Percentiles rank a stretch among this genome's conserved stretches.
These are phyloP conservation scores for Lasioglossum zephyrum DNA, from an alignment of 2,888 invertebrate genomes.

Conservation along the genomic window DNA sequence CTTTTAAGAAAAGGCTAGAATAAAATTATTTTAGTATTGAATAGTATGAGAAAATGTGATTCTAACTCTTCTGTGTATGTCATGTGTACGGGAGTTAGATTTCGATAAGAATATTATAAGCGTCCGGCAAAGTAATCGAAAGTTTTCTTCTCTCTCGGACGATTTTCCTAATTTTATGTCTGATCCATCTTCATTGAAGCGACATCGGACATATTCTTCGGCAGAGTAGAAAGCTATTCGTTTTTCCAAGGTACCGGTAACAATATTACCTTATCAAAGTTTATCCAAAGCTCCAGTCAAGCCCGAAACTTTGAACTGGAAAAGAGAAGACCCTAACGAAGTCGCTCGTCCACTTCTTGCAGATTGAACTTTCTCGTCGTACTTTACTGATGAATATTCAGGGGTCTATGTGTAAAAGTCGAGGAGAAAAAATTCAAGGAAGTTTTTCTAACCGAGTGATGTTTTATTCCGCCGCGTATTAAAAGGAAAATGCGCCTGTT, in stretches of 20 bases:
- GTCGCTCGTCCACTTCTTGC: conserved; percentile 63
- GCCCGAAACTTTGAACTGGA: conserved; percentile 55
- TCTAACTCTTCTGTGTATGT: neutral
- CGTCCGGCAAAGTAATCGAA: conserved; percentile 19
- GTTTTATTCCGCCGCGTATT: conserved; percentile 53
- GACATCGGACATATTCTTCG: conserved; percentile 27
- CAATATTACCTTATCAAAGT: conserved; percentile 67
- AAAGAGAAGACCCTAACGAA: conserved; percentile 59
- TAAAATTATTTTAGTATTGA: neutral
- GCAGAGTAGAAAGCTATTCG: conserved; percentile 46
- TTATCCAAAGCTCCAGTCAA: conserved; percentile 56
- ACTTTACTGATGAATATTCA: conserved; percentile 69
- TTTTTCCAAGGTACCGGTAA: conserved; percentile 60
- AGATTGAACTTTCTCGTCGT: conserved; percentile 64
- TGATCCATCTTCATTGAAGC: conserved; percentile 38
- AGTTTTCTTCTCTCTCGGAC: conserved; percentile 35
- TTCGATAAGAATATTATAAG: conserved; percentile 2
- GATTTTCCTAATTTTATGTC: conserved; percentile 45
- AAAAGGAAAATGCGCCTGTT: conserved; percentile 40
- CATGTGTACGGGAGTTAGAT: neutral
- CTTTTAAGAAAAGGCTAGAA: neutral
- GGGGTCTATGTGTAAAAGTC: conserved; percentile 53
- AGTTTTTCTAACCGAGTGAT: conserved; percentile 52
- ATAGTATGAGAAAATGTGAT: neutral
- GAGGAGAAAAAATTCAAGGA: conserved; percentile 33